Conservation (phyloP, 2,797 vertebrate species). For the Hippopotamyrus pictus region DNA sequence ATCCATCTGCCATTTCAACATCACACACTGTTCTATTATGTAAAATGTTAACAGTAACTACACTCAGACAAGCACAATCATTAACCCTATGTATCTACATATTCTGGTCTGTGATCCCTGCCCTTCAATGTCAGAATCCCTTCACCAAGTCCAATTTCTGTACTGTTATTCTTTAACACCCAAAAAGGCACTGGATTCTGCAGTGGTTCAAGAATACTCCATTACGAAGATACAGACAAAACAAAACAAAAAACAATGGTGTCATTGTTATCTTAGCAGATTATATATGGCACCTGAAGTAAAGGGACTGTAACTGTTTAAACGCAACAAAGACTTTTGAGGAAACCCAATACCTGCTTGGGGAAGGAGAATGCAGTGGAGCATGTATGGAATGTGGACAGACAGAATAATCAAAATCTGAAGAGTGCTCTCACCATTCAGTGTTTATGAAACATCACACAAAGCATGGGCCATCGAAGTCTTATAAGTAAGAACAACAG, state of each 20-base stretch:
- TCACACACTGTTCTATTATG: neutral
- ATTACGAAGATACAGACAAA: conserved; percentile 23
- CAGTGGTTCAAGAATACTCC: conserved; percentile 32
- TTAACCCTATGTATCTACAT: neutral
- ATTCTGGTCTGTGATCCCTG: neutral
- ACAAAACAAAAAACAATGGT: conserved; percentile 37
- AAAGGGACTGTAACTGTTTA: conserved; percentile 50
- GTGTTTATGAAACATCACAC: conserved; percentile 70
- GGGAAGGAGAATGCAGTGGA: conserved; percentile 51
- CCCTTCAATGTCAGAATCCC: neutral
- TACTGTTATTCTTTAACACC: neutral
- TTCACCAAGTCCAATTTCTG: neutral
- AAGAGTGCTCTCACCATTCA: conserved; percentile 64
- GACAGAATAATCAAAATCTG: conserved; percentile 62
- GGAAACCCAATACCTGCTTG: conserved; percentile 55
- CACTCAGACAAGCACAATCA: neutral
- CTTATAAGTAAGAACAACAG: conserved; percentile 54
- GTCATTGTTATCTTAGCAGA: conserved; percentile 57
- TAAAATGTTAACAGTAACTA: neutral
- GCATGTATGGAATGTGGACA: conserved; percentile 59
- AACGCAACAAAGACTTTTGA: conserved; percentile 55
- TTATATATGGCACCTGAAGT: conserved; percentile 61
- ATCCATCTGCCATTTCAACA: neutral
- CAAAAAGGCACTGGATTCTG: neutral
- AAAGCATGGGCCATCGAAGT: conserved; percentile 68